Base-by-base conservation (phyloP, 1,140 invertebrate genomes). In the Bombus affinis region DNA sequence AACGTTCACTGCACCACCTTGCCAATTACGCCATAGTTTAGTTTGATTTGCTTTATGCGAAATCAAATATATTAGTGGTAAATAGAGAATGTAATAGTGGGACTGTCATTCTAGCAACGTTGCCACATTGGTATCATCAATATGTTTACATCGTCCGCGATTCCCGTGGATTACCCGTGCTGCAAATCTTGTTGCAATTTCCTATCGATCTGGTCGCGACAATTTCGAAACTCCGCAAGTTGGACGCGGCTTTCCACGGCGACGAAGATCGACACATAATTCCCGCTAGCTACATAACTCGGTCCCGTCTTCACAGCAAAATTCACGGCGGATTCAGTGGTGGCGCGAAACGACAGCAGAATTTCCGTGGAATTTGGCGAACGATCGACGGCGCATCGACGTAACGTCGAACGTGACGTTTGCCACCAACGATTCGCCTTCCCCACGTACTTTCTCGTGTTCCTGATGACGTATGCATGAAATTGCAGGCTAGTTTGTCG, bases 401-500 rank as follows among this genome's bases (percentile, higher is more conserved):
- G 82, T 85, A 44, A 85, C 85, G 88, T 90, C 85, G 78, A 89
- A 85, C 81, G 73, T 87, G 85, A 87, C 78, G 78, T 57, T 89
- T 82, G 59, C 65, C 68, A 28, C 28, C 82, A 66, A 90, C 89
- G 75, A 84, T 70, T 86, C 81, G 37, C 78, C 35, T n/a, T 47
- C n/a, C n/a, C 65, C 42, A 44, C 37, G 25, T 37, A 62, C 57
- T 81, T 82, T 57, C 18, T 25, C 13, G 4, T 39, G 18, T 88
- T 86, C 80, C 83, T 44, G 81, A 90, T 90, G 88, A 90, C 88
- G 81, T 89, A 90, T 90, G 88, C 88, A 90, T 87, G 89, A 89
- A 90, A 90, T 87, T 85, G 88, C 85, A 44, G 77, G 74, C 68
- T 86, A 83, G 85, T 90, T 89, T 89, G 82, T 86, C 84, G 80